Evolutionary conservation across 2,888 invertebrate species (phyloP).

Genomic region (Drosophila putrida): DNA sequence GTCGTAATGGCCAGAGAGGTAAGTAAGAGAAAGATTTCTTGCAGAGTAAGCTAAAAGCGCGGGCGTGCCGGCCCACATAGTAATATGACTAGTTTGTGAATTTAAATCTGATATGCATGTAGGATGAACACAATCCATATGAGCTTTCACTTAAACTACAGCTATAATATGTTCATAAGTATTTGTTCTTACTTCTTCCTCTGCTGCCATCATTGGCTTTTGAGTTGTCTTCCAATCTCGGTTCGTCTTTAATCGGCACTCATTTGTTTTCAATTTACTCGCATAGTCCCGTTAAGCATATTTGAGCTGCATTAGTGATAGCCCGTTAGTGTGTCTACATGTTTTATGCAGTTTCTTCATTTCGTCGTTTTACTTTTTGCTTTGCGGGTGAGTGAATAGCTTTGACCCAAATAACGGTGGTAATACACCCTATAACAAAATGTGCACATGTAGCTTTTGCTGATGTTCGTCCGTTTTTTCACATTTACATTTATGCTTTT

Average conservation of each 20-base stretch:
- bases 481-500: constrained; percentile 19
- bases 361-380: constrained; percentile 55
- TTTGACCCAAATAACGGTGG: constrained; percentile 83
- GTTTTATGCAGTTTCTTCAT: constrained; percentile 75
- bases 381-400: constrained; percentile 84
- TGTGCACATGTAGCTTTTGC: constrained; percentile 61
- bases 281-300: constrained; percentile 50
- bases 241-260: constrained; percentile 22
- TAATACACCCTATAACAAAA: constrained; percentile 64
- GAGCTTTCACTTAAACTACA: too few species aligned
- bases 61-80: constrained; percentile 50
- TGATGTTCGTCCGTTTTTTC: constrained; percentile 29
- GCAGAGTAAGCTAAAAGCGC: constrained; percentile 41
- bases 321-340: constrained; percentile 41
- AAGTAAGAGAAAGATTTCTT: constrained; percentile 60
- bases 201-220: constrained; percentile 36
- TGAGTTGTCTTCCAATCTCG: constrained; percentile 37
- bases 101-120: constrained; percentile 34
- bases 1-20: constrained; percentile 86
- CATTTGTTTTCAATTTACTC: constrained; percentile 51
- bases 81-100: constrained; percentile 39
- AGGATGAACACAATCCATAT: too few species aligned
- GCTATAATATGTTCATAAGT: background rate
- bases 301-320: constrained; percentile 45
- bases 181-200: constrained; percentile 4